Evolutionary conservation across 2,797 vertebrate genomes (phyloP).

Genomic region (Melanogrammus aeglefinus): DNA sequence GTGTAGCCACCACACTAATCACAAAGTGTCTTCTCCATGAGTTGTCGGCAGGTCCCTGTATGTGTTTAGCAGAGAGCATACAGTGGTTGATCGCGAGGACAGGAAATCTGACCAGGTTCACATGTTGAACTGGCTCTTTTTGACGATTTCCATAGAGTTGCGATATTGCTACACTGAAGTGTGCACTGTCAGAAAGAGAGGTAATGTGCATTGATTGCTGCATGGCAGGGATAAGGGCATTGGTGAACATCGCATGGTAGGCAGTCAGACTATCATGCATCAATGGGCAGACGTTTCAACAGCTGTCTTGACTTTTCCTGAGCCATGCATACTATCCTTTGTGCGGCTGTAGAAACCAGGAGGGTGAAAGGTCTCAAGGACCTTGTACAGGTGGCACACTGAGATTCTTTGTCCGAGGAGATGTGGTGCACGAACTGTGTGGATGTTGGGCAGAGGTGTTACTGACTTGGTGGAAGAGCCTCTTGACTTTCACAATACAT

Average conservation of each 20-base stretch:
- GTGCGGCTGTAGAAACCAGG: conserved; percentile 2
- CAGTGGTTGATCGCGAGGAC: no score
- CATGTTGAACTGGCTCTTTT: not conserved
- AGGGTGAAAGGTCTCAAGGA: not conserved
- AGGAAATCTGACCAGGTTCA: conserved; percentile 18
- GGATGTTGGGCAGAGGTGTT: conserved; percentile 16
- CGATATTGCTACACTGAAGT: conserved; percentile 6
- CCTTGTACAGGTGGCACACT: conserved; percentile 10
- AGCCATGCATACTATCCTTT: conserved; percentile 5
- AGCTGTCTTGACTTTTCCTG: conserved; percentile 13
- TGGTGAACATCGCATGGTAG: conserved; percentile 16
- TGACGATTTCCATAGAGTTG: conserved; percentile 6
- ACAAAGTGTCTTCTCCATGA: no score
- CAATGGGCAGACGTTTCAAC: conserved; percentile 6
- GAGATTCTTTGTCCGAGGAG: conserved; percentile 11
- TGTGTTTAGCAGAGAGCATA: no score
- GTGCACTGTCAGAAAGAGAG: conserved; percentile 16
- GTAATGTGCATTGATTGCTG: conserved; percentile 11
- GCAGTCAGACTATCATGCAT: conserved; percentile 14
- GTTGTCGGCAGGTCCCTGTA: no score
- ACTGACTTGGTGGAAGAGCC: conserved; percentile 14
- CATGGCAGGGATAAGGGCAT: not conserved
- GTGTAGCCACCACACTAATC: no score
- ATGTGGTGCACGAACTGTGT: conserved; percentile 16
- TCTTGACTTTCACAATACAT: conserved; percentile 8